Evolutionary conservation across 2,888 invertebrate genomes (phyloP), one percentile per base, ranked within the genome.

Genomic region (Papilio elwesi): DNA sequence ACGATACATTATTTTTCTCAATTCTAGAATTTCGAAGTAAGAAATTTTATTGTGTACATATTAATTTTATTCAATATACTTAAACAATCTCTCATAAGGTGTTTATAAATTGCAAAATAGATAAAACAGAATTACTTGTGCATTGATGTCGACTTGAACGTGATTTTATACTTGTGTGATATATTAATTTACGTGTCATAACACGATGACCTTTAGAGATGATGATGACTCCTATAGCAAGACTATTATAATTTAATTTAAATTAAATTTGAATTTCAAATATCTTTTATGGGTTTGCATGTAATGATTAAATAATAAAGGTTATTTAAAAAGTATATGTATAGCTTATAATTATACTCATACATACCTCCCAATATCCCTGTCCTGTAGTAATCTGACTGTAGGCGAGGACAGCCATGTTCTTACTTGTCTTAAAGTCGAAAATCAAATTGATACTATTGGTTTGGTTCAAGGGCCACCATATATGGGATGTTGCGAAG

Each of bases 401-500:
- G 74, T 97, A 97, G 70, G 98, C 98, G 78, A 98, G 92, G 63
- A 98, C 97, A 48, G 97, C 98, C 90, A 97, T 95, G 78, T 96
- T 96, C 82, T 96, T 96, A 82, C 96, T 97, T 73, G 97, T 97
- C 90, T 97, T 98, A 90, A 98, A 98, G 89, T 97, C 97, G 90
- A 98, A 97, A 86, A 96, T 96, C 79, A 98, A 92, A 87, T 96
- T 96, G 77, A 98, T 94, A 80, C 95, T 96, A 79, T 96, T 95
- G 52, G 95, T 96, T 81, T 95, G 95, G 86, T 96, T 95, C 86
- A 97, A 95, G 65, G 97, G 97, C 97, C 97, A 98, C 96, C 97
- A 97, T 87, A 98, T 97, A 90, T 98, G 97, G 76, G 98, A 97
- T 68, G 97, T 97, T 74, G 97, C 97, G 88, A 98, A 98, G 68